Percentiles rank a stretch among this genome's conserved stretches.
Conservation (phyloP, 2,113 vertebrate species). For the Channa argus region DNA sequence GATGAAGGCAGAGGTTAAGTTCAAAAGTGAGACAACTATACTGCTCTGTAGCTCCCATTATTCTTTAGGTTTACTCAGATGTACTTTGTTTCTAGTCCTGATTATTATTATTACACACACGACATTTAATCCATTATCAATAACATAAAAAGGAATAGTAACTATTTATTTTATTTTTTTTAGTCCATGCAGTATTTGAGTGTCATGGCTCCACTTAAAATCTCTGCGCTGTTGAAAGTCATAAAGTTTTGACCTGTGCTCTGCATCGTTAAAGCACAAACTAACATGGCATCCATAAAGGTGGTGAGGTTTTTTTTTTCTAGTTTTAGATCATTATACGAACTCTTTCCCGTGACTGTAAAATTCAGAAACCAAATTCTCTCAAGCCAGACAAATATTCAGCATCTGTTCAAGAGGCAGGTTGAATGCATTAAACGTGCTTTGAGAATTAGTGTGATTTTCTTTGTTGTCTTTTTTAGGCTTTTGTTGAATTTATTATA, state of each 20-base stretch:
- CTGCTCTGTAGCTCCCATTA: not conserved
- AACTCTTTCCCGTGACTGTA: too few relatives aligned
- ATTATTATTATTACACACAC: too few relatives aligned
- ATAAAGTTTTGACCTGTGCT: too few relatives aligned
- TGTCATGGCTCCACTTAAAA: not conserved
- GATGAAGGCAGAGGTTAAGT: constrained; percentile 2
- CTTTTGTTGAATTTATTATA: too few relatives aligned
- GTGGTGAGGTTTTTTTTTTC: not conserved
- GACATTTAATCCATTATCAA: too few relatives aligned
- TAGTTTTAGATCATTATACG: not conserved
- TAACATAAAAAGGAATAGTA: too few relatives aligned
- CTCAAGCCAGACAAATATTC: too few relatives aligned
- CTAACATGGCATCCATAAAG: not conserved
- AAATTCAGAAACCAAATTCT: too few relatives aligned
- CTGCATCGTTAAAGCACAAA: not conserved
- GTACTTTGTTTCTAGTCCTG: not conserved
- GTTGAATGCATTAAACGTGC: too few relatives aligned
- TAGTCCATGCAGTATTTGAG: not conserved
- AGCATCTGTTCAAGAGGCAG: too few relatives aligned
- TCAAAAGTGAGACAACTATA: not conserved
- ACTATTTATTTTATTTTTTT: not conserved
- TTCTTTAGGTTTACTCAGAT: not conserved
- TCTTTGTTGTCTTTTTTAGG: too few relatives aligned
- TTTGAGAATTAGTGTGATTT: too few relatives aligned
- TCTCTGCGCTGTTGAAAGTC: not conserved